phyloP scores from a whole-genome alignment of 2,888 invertebrate species.

The Phymatocera aterrima region DNA sequence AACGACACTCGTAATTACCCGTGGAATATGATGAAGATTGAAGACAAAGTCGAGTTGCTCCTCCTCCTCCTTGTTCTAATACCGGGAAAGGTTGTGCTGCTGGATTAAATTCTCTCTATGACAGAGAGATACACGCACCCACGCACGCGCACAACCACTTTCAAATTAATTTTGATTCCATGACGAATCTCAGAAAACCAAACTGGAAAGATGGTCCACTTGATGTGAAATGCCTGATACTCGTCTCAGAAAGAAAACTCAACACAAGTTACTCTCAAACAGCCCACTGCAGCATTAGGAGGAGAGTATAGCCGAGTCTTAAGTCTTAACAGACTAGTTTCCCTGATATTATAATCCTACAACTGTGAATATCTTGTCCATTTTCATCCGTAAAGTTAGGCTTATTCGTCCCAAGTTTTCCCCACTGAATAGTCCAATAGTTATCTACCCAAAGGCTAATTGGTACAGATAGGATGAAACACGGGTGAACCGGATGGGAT shows the following conservation, averaged over 20 bases:
- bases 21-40: slow-evolving; percentile 23
- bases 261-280: not conserved
- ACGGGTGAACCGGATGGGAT: slow-evolving; percentile 14
- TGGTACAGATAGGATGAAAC: slow-evolving; percentile 22
- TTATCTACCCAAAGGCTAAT: slow-evolving; percentile 11
- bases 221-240: no score
- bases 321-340: slow-evolving; percentile 38
- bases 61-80: not conserved
- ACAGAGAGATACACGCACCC: no score
- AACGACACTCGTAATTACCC: slow-evolving; percentile 42
- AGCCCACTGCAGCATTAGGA: not conserved
- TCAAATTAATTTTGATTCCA: no score
- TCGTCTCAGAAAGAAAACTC: not conserved
- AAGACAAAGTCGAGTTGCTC: slow-evolving; percentile 21
- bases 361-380: slow-evolving; percentile 22
- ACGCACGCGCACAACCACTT: no score
- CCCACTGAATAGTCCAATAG: slow-evolving; percentile 14
- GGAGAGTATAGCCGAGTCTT: no score
- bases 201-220: no score
- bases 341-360: slow-evolving; percentile 26
- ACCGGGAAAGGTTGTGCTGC: not conserved
- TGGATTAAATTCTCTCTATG: no score
- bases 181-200: no score
- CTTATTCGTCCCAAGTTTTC: not conserved
- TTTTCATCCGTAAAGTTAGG: not conserved